Evolutionary conservation across 2,113 vertebrate genomes (phyloP).

Genomic region (Vicugna pacos): DNA sequence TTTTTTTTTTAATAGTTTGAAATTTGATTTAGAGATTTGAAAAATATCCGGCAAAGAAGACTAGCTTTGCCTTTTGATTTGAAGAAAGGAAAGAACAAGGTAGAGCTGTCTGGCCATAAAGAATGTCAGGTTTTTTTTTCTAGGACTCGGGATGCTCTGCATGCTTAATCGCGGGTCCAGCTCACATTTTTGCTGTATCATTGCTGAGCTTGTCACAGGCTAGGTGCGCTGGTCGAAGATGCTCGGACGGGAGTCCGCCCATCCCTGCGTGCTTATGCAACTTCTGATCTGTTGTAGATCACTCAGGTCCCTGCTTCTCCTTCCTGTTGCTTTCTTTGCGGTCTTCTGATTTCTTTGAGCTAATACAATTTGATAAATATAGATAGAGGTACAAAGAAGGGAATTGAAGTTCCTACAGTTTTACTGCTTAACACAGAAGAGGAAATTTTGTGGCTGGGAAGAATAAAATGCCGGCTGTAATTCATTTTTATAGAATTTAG

Average conservation of each 20-base stretch:
- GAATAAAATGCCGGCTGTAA: conserved; percentile 16
- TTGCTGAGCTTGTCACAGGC: too few species aligned
- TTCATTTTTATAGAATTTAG: conserved; percentile 31
- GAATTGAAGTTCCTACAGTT: neutral
- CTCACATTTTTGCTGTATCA: accelerated
- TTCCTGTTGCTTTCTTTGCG: neutral
- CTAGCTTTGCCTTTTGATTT: neutral
- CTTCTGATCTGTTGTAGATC: neutral
- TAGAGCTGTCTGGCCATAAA: neutral
- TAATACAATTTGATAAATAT: neutral
- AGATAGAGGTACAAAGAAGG: neutral
- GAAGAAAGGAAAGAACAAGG: neutral
- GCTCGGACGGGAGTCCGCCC: accelerated
- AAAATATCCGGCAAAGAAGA: neutral
- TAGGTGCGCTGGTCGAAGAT: accelerated
- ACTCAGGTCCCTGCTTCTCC: neutral
- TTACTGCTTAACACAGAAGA: neutral
- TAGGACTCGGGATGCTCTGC: neutral
- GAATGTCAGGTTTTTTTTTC: neutral
- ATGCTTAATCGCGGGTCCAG: accelerated
- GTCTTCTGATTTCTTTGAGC: neutral
- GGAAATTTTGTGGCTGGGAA: conserved; percentile 24
- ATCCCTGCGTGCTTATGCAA: accelerated
- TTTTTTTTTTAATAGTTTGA: conserved; percentile 8
- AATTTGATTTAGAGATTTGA: conserved; percentile 47